These are phyloP conservation scores for Drosophila flavopinicola DNA, from an alignment of 2,888 invertebrate genomes.

Conservation along the genomic window DNA sequence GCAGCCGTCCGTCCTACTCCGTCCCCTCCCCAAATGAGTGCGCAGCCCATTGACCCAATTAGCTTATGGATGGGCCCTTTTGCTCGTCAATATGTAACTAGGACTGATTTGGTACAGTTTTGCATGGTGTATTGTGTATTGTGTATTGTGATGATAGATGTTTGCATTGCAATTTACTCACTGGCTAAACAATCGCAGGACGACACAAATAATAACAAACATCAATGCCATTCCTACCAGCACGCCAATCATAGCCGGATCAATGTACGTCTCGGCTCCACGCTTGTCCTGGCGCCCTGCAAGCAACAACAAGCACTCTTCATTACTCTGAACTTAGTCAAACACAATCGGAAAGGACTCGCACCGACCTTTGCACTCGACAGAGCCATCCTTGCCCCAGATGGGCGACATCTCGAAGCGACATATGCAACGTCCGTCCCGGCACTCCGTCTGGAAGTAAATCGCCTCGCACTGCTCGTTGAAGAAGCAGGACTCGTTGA, in stretches of 20 bases:
- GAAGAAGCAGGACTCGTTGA: conserved; percentile 93
- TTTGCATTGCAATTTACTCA: conserved; percentile 85
- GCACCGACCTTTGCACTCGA: conserved; percentile 90
- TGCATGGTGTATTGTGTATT: conserved; percentile 28
- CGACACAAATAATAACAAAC: conserved; percentile 97
- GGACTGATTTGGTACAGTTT: conserved; percentile 4
- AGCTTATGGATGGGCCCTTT: conserved; percentile 17
- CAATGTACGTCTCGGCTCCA: conserved; percentile 89
- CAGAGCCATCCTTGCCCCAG: conserved; percentile 88
- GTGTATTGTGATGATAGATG: conserved; percentile 62
- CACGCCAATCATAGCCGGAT: conserved; percentile 96
- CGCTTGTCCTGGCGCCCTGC: conserved; percentile 86
- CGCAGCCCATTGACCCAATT: conserved; percentile 62
- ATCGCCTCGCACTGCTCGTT: conserved; percentile 92
- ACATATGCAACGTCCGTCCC: conserved; percentile 91
- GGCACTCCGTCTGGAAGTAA: conserved; percentile 91
- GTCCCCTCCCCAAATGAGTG: conserved; percentile 10
- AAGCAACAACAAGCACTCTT: conserved; percentile 43
- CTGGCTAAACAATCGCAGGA: conserved; percentile 96
- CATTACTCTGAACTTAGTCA: conserved; percentile 22
- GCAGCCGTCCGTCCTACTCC: conserved; percentile 7
- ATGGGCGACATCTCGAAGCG: conserved; percentile 91
- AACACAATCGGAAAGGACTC: background rate
- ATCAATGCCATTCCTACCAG: conserved; percentile 95
- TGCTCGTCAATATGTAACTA: background rate